Percentiles rank a stretch among this genome's conserved stretches.
Evolutionary conservation across 2,797 vertebrate species (phyloP).

Genomic region (Chiloscyllium punctatum): DNA sequence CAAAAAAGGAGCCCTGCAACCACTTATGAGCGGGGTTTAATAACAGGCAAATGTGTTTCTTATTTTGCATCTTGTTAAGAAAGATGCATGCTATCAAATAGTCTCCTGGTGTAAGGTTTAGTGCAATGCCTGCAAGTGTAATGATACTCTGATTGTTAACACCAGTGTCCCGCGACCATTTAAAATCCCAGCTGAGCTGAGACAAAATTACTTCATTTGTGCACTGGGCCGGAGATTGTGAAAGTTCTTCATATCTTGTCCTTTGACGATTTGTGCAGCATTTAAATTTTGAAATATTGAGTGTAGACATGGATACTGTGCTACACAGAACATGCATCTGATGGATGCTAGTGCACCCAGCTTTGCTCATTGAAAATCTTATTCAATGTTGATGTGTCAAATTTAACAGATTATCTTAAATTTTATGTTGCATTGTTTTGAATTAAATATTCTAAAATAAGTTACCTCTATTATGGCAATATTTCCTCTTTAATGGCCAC

Average conservation of each 20-base stretch:
- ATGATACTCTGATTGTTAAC: conserved; percentile 53
- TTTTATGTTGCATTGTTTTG: not conserved
- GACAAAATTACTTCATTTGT: conserved; percentile 58
- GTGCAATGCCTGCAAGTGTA: conserved; percentile 55
- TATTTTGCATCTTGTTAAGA: conserved; percentile 69
- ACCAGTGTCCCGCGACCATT: conserved; percentile 55
- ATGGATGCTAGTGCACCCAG: not conserved
- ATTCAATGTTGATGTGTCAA: not conserved
- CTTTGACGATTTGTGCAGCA: conserved; percentile 57
- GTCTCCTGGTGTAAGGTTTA: conserved; percentile 63
- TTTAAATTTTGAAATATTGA: conserved; percentile 44
- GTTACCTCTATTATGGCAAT: not conserved
- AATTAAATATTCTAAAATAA: not conserved
- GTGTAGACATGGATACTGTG: not conserved
- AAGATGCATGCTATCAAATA: conserved; percentile 65
- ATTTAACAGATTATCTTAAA: not conserved
- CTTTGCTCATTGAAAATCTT: not conserved
- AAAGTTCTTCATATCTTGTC: conserved; percentile 58
- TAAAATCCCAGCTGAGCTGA: conserved; percentile 49
- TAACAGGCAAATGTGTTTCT: conserved; percentile 70
- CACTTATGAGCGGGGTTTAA: conserved; percentile 65
- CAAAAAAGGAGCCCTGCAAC: conserved; percentile 67
- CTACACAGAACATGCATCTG: not conserved
- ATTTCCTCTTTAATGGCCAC: not conserved
- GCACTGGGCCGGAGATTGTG: conserved; percentile 54